These are phyloP conservation scores for Salvelinus alpinus DNA, from an alignment of 2,113 vertebrate genomes.

Conservation along the genomic window DNA sequence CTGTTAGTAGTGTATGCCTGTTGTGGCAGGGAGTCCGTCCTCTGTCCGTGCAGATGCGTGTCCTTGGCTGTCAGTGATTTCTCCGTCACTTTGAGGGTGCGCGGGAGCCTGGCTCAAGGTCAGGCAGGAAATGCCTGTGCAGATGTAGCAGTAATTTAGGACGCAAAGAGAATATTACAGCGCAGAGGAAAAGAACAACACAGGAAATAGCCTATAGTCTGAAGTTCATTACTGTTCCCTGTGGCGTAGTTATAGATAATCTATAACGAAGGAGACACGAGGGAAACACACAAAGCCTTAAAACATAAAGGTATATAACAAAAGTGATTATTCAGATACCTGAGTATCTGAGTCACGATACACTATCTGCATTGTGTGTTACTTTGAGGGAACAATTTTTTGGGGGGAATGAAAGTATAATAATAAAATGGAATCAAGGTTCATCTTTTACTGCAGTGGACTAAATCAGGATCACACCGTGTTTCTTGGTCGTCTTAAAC, in stretches of 20 bases:
- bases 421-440: too few species aligned
- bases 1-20: background rate
- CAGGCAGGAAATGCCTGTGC: conserved; percentile 73
- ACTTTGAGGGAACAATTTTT: too few species aligned
- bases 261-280: too few species aligned
- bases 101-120: conserved; percentile 62
- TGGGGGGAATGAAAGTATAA: too few species aligned
- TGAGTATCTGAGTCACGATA: too few species aligned
- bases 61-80: conserved; percentile 29
- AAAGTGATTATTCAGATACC: too few species aligned
- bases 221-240: conserved; percentile 51
- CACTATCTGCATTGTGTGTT: too few species aligned
- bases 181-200: conserved; percentile 5
- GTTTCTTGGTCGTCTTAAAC: too few species aligned
- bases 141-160: conserved; percentile 69
- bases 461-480: too few species aligned
- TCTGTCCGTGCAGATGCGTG: conserved; percentile 11
- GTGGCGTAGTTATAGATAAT: background rate
- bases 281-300: too few species aligned
- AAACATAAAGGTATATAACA: too few species aligned
- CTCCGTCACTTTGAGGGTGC: conserved; percentile 13
- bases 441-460: too few species aligned
- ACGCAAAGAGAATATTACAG: conserved; percentile 54
- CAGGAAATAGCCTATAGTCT: conserved; percentile 65
- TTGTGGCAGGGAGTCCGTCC: background rate